phyloP scores from a whole-genome alignment of 1,140 invertebrate species.

The Meteorus sp. region DNA sequence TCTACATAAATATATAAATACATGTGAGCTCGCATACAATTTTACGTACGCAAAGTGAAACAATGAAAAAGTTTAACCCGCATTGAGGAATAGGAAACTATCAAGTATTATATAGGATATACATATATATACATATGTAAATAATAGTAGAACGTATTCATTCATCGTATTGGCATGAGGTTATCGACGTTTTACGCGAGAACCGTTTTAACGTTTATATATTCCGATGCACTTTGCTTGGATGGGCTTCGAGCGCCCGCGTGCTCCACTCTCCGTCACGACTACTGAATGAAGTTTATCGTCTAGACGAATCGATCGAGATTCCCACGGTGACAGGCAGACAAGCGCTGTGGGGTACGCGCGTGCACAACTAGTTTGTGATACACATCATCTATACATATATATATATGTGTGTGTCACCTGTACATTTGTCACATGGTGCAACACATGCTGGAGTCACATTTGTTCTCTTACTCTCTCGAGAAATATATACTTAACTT shows the following conservation, averaged over 20 bases:
- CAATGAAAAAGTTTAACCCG: no score
- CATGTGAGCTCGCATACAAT: no score
- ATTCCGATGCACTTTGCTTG: conserved; percentile 26
- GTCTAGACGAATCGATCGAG: conserved; percentile 32
- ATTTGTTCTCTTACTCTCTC: conserved; percentile 5
- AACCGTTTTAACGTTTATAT: conserved; percentile 27
- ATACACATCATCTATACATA: neutral
- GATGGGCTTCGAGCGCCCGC: conserved; percentile 1
- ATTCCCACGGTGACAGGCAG: conserved; percentile 21
- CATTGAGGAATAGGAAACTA: no score
- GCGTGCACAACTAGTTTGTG: conserved; percentile 2
- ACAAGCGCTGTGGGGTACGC: neutral
- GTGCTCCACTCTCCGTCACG: conserved; percentile 7
- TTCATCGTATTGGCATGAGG: conserved; percentile 7
- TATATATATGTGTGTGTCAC: conserved; percentile 10
- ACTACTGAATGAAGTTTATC: conserved; percentile 30
- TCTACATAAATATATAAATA: no score
- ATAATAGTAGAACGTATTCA: no score
- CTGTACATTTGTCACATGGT: conserved; percentile 21
- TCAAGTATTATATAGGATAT: no score
- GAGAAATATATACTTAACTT: no score
- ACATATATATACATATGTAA: no score
- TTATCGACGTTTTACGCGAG: conserved; percentile 36
- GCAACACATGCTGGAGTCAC: neutral
- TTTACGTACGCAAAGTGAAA: no score